Base-by-base conservation (phyloP, 2,888 invertebrate species). In the Microctonus brassicae region DNA sequence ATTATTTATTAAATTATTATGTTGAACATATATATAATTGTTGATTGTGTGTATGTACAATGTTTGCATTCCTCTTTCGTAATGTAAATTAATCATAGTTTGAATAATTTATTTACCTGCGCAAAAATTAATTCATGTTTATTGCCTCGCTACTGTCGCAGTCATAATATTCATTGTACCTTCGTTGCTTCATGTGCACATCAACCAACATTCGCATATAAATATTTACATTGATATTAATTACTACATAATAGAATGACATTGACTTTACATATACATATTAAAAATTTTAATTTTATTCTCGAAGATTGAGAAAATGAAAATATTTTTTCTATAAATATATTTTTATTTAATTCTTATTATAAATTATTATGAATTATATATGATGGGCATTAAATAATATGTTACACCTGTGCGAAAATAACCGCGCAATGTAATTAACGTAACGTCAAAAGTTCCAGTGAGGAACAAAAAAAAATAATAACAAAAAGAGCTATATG, bases 101-200 rank as follows among this genome's bases (percentile, higher is more conserved):
- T 39, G 62, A 62, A 39, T 62, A 62, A 62, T 39, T 62, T 42
- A 62, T 42, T 62, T 39, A 39, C 42, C 20, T 39, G 39, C 5
- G 42, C 39, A 62, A 62, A 62, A 62, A 62, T 62, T 62, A 42
- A 62, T 62, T 36, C 24, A 36, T 60, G 36, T 47, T 17, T 47
- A 47, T 17, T 47, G 47, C 17, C 47, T 47, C 7, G 10, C 3
- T 29, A 29, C 29, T 20, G 9, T 7, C 17, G 17, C 20, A n/a
- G 47, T 47, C 47, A 17, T 2, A 55, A 55, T 58, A 29, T 17
- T 62, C n/a, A 24, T 24, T 39, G 24, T 10, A 11, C 2, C 11
- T 34, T 39, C 39, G 13, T n/a, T n/a, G n/a, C n/a, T n/a, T n/a
- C n/a, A 39, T 39, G 17, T 29, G 29, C 29, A n/a, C 17, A 6